These are phyloP conservation scores for Poeciliopsis retropinna DNA, from an alignment of 2,113 vertebrate species.

Conservation along the genomic window DNA sequence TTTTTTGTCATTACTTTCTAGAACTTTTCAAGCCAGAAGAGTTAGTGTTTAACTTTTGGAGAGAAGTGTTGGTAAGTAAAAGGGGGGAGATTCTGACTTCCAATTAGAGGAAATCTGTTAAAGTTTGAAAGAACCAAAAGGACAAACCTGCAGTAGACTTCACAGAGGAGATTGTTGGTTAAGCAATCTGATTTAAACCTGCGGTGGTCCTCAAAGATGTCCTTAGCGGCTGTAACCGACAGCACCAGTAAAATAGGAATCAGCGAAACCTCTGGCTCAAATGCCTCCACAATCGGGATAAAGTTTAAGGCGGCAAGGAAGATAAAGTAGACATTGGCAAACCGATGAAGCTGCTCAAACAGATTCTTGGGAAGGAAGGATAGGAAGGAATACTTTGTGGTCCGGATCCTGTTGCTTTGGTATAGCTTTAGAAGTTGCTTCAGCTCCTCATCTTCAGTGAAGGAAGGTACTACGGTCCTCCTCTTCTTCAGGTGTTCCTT, in stretches of 20 bases:
- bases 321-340: slow-evolving; percentile 77
- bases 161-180: slow-evolving; percentile 65
- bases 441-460: slow-evolving; percentile 44
- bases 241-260: slow-evolving; percentile 68
- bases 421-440: slow-evolving; percentile 33
- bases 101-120: background rate
- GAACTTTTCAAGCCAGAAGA: background rate
- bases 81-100: background rate
- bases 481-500: slow-evolving; percentile 36
- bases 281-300: slow-evolving; percentile 73
- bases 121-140: background rate
- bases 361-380: slow-evolving; percentile 80
- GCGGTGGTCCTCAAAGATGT: slow-evolving; percentile 74
- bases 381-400: slow-evolving; percentile 73
- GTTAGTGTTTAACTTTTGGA: background rate
- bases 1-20: background rate
- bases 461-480: slow-evolving; percentile 61
- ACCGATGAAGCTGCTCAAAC: slow-evolving; percentile 78
- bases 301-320: slow-evolving; percentile 74
- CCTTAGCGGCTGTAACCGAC: slow-evolving; percentile 61
- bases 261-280: slow-evolving; percentile 70
- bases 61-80: background rate
- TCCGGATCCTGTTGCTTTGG: slow-evolving; percentile 67
- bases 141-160: slow-evolving; percentile 70
- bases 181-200: slow-evolving; percentile 60